Evolutionary conservation across 2,888 invertebrate species (phyloP), one percentile per base, ranked within the genome.

Genomic region (Hyposoter didymator): DNA sequence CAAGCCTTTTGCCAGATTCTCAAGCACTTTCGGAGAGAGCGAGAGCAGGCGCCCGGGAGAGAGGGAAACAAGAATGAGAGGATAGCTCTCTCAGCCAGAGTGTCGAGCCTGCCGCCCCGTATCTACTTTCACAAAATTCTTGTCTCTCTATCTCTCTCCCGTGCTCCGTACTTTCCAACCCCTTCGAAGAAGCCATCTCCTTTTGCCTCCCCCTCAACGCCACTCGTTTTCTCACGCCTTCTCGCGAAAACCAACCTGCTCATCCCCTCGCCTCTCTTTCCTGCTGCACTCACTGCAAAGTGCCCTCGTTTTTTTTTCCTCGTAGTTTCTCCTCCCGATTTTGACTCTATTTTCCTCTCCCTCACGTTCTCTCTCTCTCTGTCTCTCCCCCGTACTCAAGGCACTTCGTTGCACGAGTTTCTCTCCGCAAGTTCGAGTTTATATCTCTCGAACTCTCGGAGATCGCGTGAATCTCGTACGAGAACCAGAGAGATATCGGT

Each of bases 21-120:
- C 76, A 70, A 85, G 80, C 80, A 82, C 75, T 85, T 78, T 73
- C 59, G 22, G 47, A 64, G 45, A 43, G 49, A 47, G 67, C 19
- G 62, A 70, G 78, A 43, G 35, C 45, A 45, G 64, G 59, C 64
- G 66, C 22, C 64, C 35, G 45, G 66, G 72, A 72, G 59, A 73
- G 73, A 69, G 67, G 32, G 22, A 62, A 76, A 70, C 67, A 47
- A 64, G 78, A 55, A 49, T 28, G 43, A 43, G 73, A 55, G 47
- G 45, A 47, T 66, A 39, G 62, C 19, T n/a, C 55, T 67, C 74
- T 73, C 64, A 64, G 35, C 64, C 74, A 17, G 47, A 79, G 85
- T 81, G 76, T 80, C 83, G 83, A 83, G 83, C 73, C 83, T 83
- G 82, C 83, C 83, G 83, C 72, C 82, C 62, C 74, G 83, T 83